phyloP scores from a whole-genome alignment of 2,797 vertebrate species.

The Dendrocincla fuliginosa region DNA sequence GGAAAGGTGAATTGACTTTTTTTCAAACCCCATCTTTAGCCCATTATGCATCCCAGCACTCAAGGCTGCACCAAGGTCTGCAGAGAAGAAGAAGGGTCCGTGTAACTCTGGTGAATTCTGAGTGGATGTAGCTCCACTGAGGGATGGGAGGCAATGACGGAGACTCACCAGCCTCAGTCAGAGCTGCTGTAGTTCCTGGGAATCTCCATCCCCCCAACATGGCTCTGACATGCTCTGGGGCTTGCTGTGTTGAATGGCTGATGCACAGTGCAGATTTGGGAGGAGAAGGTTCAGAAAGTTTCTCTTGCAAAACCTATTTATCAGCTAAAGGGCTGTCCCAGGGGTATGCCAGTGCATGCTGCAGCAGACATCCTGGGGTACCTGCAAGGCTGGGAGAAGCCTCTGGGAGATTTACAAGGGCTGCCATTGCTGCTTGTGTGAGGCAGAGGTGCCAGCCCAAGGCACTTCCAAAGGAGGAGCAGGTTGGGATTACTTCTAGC shows the following conservation, averaged over 20 bases:
- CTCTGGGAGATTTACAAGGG: not conserved
- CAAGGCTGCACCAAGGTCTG: not conserved
- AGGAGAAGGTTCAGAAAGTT: not conserved
- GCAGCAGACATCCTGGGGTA: not conserved
- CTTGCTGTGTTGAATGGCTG: not conserved
- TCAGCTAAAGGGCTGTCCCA: fast-evolving
- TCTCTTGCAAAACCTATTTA: not conserved
- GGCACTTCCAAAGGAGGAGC: not conserved
- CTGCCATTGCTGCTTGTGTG: not conserved
- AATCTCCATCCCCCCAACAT: not conserved
- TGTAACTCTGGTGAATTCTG: not conserved
- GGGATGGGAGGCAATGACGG: not conserved
- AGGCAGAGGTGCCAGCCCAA: not conserved
- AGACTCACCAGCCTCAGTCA: not conserved
- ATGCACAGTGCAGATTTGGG: not conserved
- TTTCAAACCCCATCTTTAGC: not conserved
- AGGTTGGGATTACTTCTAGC: not conserved
- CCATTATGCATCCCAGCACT: fast-evolving
- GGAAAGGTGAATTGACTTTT: not conserved
- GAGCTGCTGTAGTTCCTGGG: not conserved
- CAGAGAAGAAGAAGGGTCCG: not conserved
- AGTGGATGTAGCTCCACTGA: not conserved
- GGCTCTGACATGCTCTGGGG: fast-evolving
- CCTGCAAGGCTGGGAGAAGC: not conserved
- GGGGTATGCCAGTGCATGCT: not conserved